Conservation (phyloP, 2,888 invertebrate genomes). For the Spicauda simplicius region DNA sequence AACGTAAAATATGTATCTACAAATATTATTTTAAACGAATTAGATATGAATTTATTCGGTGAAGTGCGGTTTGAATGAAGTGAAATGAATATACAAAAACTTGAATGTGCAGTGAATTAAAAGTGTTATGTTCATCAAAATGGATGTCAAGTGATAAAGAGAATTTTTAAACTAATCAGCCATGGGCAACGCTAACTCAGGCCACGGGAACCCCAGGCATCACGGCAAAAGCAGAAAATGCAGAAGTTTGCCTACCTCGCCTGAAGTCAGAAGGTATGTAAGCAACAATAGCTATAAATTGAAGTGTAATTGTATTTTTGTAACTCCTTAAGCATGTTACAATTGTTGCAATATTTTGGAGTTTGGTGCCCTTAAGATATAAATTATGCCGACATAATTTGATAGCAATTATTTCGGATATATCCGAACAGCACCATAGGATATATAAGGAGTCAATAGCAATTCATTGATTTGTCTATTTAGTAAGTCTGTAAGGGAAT, state of each 20-base stretch:
- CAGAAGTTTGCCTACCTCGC: conserved; percentile 91
- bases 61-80: not conserved
- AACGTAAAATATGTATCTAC: not conserved
- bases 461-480: too few relatives aligned
- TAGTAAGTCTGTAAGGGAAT: too few relatives aligned
- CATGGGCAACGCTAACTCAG: conserved; percentile 80
- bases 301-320: too few relatives aligned
- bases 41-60: not conserved
- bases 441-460: too few relatives aligned
- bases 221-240: conserved; percentile 84
- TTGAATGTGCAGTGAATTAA: conserved; percentile 21
- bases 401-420: too few relatives aligned
- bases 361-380: too few relatives aligned
- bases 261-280: conserved; percentile 89
- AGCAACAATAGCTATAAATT: too few relatives aligned
- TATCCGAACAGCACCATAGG: too few relatives aligned
- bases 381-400: too few relatives aligned
- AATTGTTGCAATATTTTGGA: too few relatives aligned
- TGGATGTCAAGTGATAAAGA: conserved; percentile 17
- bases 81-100: conserved; percentile 25
- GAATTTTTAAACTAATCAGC: conserved; percentile 38
- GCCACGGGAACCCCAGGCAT: conserved; percentile 68
- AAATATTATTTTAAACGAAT: not conserved
- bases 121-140: conserved; percentile 12
- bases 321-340: too few relatives aligned